These are phyloP conservation scores for Montipora capricornis DNA, from an alignment of 64 coral and sea anemone species.

Conservation along the genomic window DNA sequence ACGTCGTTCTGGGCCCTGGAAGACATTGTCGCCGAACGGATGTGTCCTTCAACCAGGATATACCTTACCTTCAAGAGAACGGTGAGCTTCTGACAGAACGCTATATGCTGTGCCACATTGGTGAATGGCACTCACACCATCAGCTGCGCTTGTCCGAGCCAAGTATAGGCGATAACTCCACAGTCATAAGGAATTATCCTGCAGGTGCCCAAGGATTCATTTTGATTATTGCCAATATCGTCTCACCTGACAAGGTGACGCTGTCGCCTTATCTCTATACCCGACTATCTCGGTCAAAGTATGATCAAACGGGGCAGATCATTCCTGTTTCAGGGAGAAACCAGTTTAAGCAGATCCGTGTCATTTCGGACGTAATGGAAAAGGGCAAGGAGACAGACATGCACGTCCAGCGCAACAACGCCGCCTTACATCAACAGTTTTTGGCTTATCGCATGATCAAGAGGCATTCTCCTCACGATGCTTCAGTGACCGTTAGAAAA, in stretches of 20 bases:
- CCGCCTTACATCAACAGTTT: neutral
- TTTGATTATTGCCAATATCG: slow-evolving; percentile 77
- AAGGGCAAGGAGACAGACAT: neutral
- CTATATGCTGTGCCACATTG: slow-evolving; percentile 68
- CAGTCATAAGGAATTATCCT: slow-evolving; percentile 62
- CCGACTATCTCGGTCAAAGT: neutral
- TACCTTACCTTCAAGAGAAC: slow-evolving; percentile 29
- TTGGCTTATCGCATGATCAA: neutral
- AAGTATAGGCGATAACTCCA: slow-evolving; percentile 58
- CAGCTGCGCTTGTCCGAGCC: slow-evolving; percentile 54
- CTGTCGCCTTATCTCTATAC: slow-evolving; percentile 66
- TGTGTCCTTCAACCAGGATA: slow-evolving; percentile 56
- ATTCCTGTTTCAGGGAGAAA: neutral
- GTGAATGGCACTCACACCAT: slow-evolving; percentile 73
- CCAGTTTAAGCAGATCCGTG: neutral
- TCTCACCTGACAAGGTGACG: neutral
- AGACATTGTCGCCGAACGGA: slow-evolving; percentile 6
- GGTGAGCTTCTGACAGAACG: slow-evolving; percentile 34
- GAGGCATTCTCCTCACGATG: neutral
- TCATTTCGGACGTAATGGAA: neutral
- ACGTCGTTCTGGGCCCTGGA: slow-evolving; percentile 64
- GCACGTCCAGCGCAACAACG: neutral
- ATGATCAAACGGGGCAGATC: slow-evolving; percentile 17
- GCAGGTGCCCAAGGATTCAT: slow-evolving; percentile 49
- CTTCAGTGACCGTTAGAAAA: neutral